Base-by-base conservation (phyloP, 1,140 invertebrate genomes). In the Sitophilus oryzae region DNA sequence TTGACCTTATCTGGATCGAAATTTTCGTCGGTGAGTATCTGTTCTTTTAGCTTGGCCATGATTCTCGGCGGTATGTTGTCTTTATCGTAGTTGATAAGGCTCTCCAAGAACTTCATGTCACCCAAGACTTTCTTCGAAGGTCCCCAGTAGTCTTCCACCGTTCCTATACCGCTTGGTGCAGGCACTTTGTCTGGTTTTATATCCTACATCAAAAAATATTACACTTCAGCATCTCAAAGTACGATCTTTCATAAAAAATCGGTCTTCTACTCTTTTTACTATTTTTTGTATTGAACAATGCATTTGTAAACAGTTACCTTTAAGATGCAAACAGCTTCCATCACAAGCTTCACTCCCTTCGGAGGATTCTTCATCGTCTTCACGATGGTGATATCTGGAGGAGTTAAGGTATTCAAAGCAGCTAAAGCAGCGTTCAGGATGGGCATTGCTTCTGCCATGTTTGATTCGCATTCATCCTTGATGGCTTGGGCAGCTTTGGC, bases 281-380 rank as follows among this genome's bases (percentile, higher is more conserved):
- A 45, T 45, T 45, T 45, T 14, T 19, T 20, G 14, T 21, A 22
- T 45, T 21, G 14, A 22, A 45, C n/a, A 11, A n/a, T 9, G 3
- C 19, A 23, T 25, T 20, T 21, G 2, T 48, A 2, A 6, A 45
- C 52, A 21, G 11, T 45, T 71, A 91, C 93, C 76, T 92, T 88
- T 57, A 98, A 78, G 61, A 98, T 91, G 67, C 94, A 98, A 56
- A 98, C 83, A 46, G 91, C 91, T 75, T 98, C 95, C 89, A 98
- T 93, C 1, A 97, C 92, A 47, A 98, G 77, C 66, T 88, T 90
- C 3, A 99, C 89, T 51, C 88, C 90, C 66, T 86, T 83, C 0
- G 96, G 95, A 1, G 96, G 96, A 77, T 88, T 94, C 76, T 96
- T 96, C 94, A 98, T 98, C 0, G 93, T 87, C 77, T 96, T 97